Evolutionary conservation across 2,113 vertebrate genomes (phyloP).

Genomic region (Pardalotus punctatus): DNA sequence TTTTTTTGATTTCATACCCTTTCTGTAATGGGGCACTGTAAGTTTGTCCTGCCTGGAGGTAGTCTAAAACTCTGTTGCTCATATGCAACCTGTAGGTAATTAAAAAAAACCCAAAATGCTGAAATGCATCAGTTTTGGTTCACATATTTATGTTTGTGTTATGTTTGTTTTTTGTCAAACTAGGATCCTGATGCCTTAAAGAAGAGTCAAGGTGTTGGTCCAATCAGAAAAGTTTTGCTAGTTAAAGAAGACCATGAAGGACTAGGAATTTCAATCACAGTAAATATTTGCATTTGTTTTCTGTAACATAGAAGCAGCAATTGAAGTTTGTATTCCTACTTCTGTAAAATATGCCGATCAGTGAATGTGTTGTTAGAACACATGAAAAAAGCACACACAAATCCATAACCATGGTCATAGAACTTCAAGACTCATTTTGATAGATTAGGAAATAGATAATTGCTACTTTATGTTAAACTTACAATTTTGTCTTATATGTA

Average conservation of each 20-base stretch:
- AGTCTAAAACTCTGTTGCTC: neutral
- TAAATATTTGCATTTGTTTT: conserved; percentile 69
- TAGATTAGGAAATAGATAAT: neutral
- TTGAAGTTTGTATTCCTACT: neutral
- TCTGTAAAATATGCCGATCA: neutral
- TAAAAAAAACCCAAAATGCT: neutral
- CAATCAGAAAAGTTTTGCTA: conserved; percentile 93
- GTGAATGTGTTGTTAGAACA: neutral
- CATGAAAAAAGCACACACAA: neutral
- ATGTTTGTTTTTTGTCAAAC: neutral
- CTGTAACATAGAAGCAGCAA: neutral
- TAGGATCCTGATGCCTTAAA: conserved; percentile 93
- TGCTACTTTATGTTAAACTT: neutral
- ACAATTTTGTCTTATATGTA: neutral
- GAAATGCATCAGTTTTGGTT: neutral
- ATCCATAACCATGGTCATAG: neutral
- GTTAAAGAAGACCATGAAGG: conserved; percentile 98
- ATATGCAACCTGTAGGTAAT: neutral
- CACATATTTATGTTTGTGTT: neutral
- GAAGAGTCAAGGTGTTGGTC: conserved; percentile 97
- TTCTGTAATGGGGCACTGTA: neutral
- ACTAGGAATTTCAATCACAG: conserved; percentile 97
- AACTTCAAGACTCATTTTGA: neutral
- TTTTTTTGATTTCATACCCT: neutral
- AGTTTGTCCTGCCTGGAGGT: neutral